Evolutionary conservation across 2,113 vertebrate species (phyloP).

Genomic region (Nothocercus nigrocapillus): DNA sequence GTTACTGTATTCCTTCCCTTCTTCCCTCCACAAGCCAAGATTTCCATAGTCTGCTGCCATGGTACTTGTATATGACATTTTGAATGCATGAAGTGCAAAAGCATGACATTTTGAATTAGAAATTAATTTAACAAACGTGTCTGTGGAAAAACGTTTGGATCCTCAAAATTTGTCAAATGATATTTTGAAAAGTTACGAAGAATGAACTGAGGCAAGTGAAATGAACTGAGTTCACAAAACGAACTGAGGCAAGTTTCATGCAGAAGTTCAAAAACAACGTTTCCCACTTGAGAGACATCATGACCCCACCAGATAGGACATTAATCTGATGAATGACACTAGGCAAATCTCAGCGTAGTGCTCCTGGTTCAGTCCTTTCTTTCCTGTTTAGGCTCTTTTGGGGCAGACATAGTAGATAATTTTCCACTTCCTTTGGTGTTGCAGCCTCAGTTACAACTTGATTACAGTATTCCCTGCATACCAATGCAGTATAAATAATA

Average conservation of each 20-base stretch:
- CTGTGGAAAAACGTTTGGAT: constrained; percentile 61
- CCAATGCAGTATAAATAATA: not conserved
- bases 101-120: constrained; percentile 76
- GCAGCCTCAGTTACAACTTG: not conserved
- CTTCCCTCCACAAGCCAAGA: constrained; percentile 67
- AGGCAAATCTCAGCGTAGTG: not conserved
- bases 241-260: constrained; percentile 39
- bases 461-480: not conserved
- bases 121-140: constrained; percentile 74
- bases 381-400: not conserved
- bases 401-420: not conserved
- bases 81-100: constrained; percentile 74
- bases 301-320: not conserved
- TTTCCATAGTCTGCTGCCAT: constrained; percentile 73
- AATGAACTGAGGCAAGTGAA: constrained; percentile 36
- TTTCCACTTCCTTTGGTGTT: not conserved
- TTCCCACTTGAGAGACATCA: not conserved
- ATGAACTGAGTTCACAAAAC: constrained; percentile 13
- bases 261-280: not conserved
- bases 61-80: constrained; percentile 72
- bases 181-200: constrained; percentile 68
- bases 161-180: constrained; percentile 67
- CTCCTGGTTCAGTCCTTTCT: not conserved
- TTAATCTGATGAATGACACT: not conserved
- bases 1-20: constrained; percentile 61